Evolutionary conservation across 64 coral and sea anemone genomes (phyloP).

Genomic region (Actinia tenebrosa): DNA sequence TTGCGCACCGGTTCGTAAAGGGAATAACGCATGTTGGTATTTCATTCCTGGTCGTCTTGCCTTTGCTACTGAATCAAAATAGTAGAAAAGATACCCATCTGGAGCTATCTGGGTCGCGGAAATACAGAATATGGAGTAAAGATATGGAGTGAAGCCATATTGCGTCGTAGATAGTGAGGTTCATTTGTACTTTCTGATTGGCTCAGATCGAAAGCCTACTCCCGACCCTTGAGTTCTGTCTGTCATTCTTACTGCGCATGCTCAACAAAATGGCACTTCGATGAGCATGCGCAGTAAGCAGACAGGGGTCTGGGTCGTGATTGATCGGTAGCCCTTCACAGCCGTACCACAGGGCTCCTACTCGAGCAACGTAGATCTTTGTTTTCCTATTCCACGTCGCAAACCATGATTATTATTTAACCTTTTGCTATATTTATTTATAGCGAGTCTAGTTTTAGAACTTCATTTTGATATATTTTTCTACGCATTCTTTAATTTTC

Average conservation of each 20-base stretch:
- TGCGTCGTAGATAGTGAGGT: no score
- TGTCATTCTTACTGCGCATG: no score
- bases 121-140: no score
- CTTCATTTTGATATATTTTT: slow-evolving; percentile 16
- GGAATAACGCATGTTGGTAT: neutral
- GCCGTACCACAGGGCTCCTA: neutral
- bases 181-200: no score
- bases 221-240: no score
- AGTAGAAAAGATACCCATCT: no score
- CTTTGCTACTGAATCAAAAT: no score
- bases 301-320: neutral
- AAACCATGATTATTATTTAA: neutral
- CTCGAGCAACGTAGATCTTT: neutral
- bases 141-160: no score
- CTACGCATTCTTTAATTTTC: neutral
- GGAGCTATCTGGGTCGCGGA: no score
- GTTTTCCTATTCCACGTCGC: neutral
- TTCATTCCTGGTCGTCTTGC: neutral
- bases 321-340: neutral
- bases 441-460: slow-evolving; percentile 1
- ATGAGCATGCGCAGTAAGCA: no score
- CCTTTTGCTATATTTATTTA: slow-evolving; percentile 6
- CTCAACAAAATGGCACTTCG: no score
- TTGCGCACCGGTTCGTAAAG: neutral
- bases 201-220: no score